These are phyloP conservation scores for Coreius guichenoti DNA, from an alignment of 2,797 vertebrate genomes.

Conservation along the genomic window DNA sequence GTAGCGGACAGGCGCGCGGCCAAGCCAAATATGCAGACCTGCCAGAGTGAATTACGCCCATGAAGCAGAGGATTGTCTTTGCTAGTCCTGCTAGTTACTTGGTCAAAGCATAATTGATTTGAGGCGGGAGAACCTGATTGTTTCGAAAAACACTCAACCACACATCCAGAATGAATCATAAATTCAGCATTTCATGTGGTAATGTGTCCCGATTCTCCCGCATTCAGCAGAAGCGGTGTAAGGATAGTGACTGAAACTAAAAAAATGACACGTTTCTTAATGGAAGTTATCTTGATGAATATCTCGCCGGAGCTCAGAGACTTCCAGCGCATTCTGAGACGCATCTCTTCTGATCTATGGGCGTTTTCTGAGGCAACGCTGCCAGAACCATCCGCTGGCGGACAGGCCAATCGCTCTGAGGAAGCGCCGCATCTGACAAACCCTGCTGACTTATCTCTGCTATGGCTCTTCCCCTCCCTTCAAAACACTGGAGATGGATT, in stretches of 20 bases:
- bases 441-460: slow-evolving; percentile 60
- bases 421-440: slow-evolving; percentile 50
- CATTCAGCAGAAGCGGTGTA: slow-evolving; percentile 25
- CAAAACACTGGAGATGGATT: slow-evolving; percentile 56
- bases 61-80: slow-evolving; percentile 58
- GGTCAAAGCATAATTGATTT: slow-evolving; percentile 60
- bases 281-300: slow-evolving; percentile 56
- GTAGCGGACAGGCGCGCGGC: slow-evolving; percentile 61
- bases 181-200: slow-evolving; percentile 34
- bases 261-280: slow-evolving; percentile 49
- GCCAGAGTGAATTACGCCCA: slow-evolving; percentile 59
- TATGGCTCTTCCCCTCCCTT: slow-evolving; percentile 53
- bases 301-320: slow-evolving; percentile 30
- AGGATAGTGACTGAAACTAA: slow-evolving; percentile 18
- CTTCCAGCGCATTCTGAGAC: slow-evolving; percentile 33
- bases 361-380: slow-evolving; percentile 45
- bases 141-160: slow-evolving; percentile 52
- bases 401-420: slow-evolving; percentile 44
- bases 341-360: slow-evolving; percentile 61
- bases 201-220: slow-evolving; percentile 22
- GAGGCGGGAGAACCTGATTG: slow-evolving; percentile 47
- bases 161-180: slow-evolving; percentile 42
- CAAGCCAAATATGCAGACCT: slow-evolving; percentile 60
- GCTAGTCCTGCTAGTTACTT: slow-evolving; percentile 57
- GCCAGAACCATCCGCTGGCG: slow-evolving; percentile 51